Percentiles rank a stretch among this genome's conserved stretches.
Conservation (phyloP, 2,888 invertebrate species). For the Polydrusus cervinus region DNA sequence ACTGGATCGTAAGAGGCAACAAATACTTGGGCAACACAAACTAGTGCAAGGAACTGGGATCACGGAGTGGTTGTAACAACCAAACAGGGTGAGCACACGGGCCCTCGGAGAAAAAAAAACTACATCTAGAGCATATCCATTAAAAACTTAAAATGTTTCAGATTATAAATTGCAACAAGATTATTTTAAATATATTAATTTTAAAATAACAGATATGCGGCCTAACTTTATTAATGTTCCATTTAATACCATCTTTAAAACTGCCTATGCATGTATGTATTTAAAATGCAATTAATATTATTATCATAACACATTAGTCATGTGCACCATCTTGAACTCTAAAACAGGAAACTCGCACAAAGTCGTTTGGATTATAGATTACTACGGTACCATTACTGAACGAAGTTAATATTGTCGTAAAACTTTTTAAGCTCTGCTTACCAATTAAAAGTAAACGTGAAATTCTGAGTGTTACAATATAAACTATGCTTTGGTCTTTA, state of each 20-base stretch:
- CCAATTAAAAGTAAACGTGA: neutral
- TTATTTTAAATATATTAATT: too few relatives aligned
- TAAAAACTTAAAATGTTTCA: too few relatives aligned
- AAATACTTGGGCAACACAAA: too few relatives aligned
- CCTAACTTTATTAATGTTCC: neutral
- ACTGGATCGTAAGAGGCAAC: too few relatives aligned
- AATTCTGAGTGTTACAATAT: neutral
- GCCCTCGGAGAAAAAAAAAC: too few relatives aligned
- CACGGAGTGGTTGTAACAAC: too few relatives aligned
- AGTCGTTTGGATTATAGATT: conserved; percentile 15
- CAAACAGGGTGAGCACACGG: too few relatives aligned
- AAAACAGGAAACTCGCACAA: conserved; percentile 12
- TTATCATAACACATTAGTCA: neutral
- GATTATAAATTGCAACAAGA: too few relatives aligned
- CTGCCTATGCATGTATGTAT: neutral
- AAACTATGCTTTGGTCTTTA: neutral
- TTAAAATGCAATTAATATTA: conserved; percentile 6
- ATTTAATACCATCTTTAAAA: neutral
- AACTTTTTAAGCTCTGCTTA: neutral
- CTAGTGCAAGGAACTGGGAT: too few relatives aligned
- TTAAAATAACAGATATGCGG: too few relatives aligned
- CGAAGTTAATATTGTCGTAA: neutral
- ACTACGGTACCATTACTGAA: conserved; percentile 3
- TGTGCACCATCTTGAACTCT: neutral
- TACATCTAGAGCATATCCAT: too few relatives aligned